Conservation (phyloP, 2,888 invertebrate species). For the Eudasyphora cyanicolor region DNA sequence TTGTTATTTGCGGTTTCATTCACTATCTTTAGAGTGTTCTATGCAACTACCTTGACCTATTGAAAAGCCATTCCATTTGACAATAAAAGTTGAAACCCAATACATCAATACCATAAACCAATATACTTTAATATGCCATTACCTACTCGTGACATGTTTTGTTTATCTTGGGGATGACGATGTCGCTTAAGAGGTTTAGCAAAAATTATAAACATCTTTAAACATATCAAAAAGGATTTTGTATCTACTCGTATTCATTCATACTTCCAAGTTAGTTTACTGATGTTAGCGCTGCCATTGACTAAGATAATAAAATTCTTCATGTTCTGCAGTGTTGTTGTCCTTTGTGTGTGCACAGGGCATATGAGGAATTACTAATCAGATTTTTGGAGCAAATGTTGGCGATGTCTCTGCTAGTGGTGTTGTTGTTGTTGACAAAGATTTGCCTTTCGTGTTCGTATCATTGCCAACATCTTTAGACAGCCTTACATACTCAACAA, state of each 20-base stretch:
- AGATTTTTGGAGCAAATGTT: neutral
- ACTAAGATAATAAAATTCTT: neutral
- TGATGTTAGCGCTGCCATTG: neutral
- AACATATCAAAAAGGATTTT: constrained; percentile 30
- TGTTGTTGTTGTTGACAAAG: neutral
- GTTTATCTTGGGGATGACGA: neutral
- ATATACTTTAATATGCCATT: too few species aligned
- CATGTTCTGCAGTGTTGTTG: neutral
- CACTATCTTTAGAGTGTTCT: too few species aligned
- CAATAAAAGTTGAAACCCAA: too few species aligned
- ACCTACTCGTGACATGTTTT: neutral
- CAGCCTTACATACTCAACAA: neutral
- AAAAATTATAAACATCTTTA: constrained; percentile 21
- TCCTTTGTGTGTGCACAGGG: too few species aligned
- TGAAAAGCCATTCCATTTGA: too few species aligned
- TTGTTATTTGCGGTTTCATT: too few species aligned
- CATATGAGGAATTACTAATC: constrained; percentile 10
- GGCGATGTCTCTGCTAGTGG: neutral
- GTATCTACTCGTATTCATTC: neutral
- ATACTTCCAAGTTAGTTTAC: neutral
- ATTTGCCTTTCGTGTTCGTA: neutral
- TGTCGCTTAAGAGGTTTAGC: neutral
- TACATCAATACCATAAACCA: too few species aligned
- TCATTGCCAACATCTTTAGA: neutral
- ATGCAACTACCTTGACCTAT: too few species aligned